These are phyloP conservation scores for Morone saxatilis DNA, from an alignment of 2,113 vertebrate genomes.

Conservation along the genomic window DNA sequence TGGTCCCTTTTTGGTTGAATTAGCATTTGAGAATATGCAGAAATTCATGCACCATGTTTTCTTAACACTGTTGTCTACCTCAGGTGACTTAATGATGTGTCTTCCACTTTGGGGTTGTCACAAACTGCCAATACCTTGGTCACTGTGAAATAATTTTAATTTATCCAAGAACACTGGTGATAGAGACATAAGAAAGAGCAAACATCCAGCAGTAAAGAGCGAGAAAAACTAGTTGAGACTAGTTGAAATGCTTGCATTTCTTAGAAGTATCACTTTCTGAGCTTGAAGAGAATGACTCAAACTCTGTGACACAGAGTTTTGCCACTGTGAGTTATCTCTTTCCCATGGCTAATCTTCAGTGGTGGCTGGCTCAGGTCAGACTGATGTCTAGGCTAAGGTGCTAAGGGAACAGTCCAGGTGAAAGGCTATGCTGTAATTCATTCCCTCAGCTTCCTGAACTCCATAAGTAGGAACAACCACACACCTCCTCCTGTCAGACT, in stretches of 20 bases:
- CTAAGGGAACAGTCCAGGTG: conserved; percentile 42
- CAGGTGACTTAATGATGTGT: background rate
- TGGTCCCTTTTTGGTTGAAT: background rate
- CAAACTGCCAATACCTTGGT: background rate
- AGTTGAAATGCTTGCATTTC: conserved; percentile 8
- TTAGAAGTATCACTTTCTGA: conserved; percentile 20
- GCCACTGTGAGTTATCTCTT: conserved; percentile 61
- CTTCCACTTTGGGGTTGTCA: background rate
- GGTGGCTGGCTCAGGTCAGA: conserved; percentile 59
- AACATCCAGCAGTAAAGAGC: background rate
- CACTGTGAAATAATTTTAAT: background rate
- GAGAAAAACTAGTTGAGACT: background rate
- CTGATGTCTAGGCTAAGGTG: conserved; percentile 47
- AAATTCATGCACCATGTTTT: background rate
- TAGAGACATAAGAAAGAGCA: background rate
- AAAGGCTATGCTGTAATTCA: conserved; percentile 56
- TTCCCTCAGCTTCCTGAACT: conserved; percentile 44
- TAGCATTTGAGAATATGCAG: background rate
- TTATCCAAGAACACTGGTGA: background rate
- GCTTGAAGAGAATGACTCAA: conserved; percentile 55
- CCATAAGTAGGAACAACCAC: conserved; percentile 43
- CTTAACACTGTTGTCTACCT: background rate
- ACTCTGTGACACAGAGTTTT: conserved; percentile 52
- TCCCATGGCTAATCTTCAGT: conserved; percentile 50
- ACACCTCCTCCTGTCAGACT: conserved; percentile 40